Percentiles rank a stretch among this genome's conserved stretches.
Evolutionary conservation across 2,888 invertebrate species (phyloP).

Genomic region (Ischnus inquisitorius): DNA sequence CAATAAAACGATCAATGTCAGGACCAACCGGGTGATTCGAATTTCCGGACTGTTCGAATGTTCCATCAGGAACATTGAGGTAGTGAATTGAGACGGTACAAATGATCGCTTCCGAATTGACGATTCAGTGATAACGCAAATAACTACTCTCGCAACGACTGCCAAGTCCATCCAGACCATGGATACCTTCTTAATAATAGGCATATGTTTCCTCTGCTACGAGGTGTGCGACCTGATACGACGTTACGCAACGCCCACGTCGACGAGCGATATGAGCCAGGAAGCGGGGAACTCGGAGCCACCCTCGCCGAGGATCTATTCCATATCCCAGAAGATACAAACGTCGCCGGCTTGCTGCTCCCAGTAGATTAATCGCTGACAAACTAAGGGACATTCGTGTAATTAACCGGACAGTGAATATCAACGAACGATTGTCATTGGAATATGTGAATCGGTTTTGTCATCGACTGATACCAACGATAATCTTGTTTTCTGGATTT

Average conservation of each 20-base stretch:
- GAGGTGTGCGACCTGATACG: slow-evolving; percentile 89
- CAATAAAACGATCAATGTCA: slow-evolving; percentile 8
- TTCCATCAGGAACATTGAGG: not conserved
- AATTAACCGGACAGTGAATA: not conserved
- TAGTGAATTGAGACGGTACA: slow-evolving; percentile 5
- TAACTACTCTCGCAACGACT: slow-evolving; percentile 6
- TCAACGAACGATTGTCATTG: not conserved
- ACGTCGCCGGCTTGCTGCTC: slow-evolving; percentile 75
- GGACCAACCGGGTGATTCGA: slow-evolving; percentile 11
- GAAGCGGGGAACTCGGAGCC: slow-evolving; percentile 74
- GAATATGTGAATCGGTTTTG: not conserved
- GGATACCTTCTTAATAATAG: slow-evolving; percentile 90
- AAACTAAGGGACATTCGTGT: not conserved
- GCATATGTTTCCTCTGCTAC: slow-evolving; percentile 90
- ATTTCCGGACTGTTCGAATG: slow-evolving; percentile 4
- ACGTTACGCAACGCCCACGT: slow-evolving; percentile 80
- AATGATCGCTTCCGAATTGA: not conserved
- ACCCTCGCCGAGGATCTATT: slow-evolving; percentile 84
- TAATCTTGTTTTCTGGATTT: not conserved
- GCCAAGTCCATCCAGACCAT: slow-evolving; percentile 81
- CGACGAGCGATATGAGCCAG: slow-evolving; percentile 74
- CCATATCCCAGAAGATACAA: slow-evolving; percentile 82
- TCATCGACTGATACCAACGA: not conserved
- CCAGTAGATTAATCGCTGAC: slow-evolving; percentile 71
- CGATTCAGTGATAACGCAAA: slow-evolving; percentile 3